These are phyloP conservation scores for Sebastolobus alascanus DNA, from an alignment of 2,797 vertebrate species.

Conservation along the genomic window DNA sequence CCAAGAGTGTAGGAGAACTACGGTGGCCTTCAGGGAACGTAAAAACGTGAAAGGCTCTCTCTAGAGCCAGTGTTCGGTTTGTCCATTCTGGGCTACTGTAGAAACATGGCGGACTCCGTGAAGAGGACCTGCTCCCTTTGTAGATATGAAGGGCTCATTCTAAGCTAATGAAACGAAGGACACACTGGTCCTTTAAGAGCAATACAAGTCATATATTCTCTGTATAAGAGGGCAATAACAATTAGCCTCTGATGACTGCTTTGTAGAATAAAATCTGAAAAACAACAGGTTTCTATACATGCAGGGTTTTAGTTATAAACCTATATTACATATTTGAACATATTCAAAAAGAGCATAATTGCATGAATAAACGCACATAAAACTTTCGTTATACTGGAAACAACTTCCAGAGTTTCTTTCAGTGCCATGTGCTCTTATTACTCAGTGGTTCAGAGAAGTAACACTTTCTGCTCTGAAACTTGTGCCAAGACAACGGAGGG, in stretches of 20 bases:
- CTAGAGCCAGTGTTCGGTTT: no score
- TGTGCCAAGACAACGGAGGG: slow-evolving; percentile 38
- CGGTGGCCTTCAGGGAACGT: no score
- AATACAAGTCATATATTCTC: not conserved
- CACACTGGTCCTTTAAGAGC: not conserved
- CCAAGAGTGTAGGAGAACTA: no score
- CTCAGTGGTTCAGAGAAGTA: slow-evolving; percentile 24
- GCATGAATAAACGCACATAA: not conserved
- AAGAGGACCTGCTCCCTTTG: no score
- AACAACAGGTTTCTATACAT: not conserved
- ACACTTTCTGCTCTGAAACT: slow-evolving; percentile 30
- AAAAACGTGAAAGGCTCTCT: no score
- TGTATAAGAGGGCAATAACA: not conserved
- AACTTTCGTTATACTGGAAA: not conserved
- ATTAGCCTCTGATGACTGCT: not conserved
- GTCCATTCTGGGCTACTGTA: no score
- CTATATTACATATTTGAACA: not conserved
- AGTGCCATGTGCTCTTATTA: not conserved
- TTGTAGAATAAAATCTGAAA: not conserved
- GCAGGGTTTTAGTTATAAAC: not conserved
- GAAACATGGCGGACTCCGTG: no score
- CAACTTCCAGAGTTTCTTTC: not conserved
- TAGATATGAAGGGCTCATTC: no score
- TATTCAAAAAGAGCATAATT: not conserved
- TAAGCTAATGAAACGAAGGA: no score